These are phyloP conservation scores for Phytoseiulus persimilis DNA, from an alignment of 2,888 invertebrate genomes.

Conservation along the genomic window DNA sequence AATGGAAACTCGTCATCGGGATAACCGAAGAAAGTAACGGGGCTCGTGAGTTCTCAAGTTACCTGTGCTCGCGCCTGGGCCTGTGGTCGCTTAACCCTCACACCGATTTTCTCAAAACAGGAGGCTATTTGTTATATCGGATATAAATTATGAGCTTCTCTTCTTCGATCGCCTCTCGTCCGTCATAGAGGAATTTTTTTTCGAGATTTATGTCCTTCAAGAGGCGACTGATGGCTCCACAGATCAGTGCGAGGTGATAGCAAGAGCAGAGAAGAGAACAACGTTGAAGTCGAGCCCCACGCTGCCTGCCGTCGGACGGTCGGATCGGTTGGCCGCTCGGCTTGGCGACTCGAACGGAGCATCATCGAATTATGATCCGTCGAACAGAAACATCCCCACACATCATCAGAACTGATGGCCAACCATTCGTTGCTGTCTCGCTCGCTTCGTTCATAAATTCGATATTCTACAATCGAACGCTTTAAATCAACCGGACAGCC, in stretches of 20 bases:
- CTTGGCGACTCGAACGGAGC: neutral
- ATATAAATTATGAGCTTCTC: slow-evolving; percentile 5
- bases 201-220: neutral
- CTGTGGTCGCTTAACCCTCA: neutral
- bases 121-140: neutral
- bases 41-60: neutral
- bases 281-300: neutral
- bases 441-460: neutral
- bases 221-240: slow-evolving; percentile 5
- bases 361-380: neutral
- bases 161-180: neutral
- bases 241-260: slow-evolving; percentile 5
- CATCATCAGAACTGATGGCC: neutral
- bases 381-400: neutral
- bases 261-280: neutral
- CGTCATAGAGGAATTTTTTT: neutral
- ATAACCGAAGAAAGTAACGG: neutral
- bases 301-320: neutral
- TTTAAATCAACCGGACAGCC: neutral
- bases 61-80: neutral
- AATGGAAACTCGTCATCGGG: neutral
- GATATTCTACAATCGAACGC: neutral
- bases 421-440: neutral
- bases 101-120: neutral
- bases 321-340: neutral